Evolutionary conservation across 2,113 vertebrate genomes (phyloP), one percentile per base, ranked within the genome.

Genomic region (Aythya baeri): DNA sequence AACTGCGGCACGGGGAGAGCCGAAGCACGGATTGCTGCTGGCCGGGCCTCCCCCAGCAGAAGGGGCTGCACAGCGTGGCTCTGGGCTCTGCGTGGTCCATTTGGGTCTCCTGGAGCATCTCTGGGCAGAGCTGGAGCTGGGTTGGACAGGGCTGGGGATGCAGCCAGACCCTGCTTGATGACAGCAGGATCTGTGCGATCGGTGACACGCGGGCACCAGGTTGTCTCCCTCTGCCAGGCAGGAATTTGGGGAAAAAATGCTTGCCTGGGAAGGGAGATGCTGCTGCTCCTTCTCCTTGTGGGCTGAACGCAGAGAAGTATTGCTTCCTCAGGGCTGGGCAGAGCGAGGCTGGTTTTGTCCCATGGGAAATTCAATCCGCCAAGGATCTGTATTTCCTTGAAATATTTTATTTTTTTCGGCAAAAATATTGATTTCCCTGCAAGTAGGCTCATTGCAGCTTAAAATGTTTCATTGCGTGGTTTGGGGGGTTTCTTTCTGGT

Each of bases 401-500:
- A 20, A 10, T 49, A 20, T 49, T 49, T 41, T 11, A 17, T 16
- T 17, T n/a, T 38, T 50, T 78, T 59, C 71, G 76, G 55, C 8
- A 76, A 76, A 95, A 89, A 43, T n/a, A 93, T 2, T 1, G 1
- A 25, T 88, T 92, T 93, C 9, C 11, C 8, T 52, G 14, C 17
- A 65, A 78, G 49, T 43, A 93, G 22, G 82, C 63, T 89, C 77
- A 54, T 15, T 72, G 62, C 22, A 26, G 71, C 83, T 92, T 0
- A 0, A 84, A 94, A 44, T 3, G 10, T 58, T 93, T 88, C 36
- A 20, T 70, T 78, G 77, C 62, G 83, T 8, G 38, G 80, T 55
- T 76, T 86, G 34, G 71, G 44, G 93, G 83, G 73, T 72, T 93
- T 96, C 77, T 94, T 95, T 92, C 76, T 86, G 83, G 23, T 91